phyloP scores from a whole-genome alignment of 2,888 invertebrate genomes.

The Leptinotarsa haldemani region DNA sequence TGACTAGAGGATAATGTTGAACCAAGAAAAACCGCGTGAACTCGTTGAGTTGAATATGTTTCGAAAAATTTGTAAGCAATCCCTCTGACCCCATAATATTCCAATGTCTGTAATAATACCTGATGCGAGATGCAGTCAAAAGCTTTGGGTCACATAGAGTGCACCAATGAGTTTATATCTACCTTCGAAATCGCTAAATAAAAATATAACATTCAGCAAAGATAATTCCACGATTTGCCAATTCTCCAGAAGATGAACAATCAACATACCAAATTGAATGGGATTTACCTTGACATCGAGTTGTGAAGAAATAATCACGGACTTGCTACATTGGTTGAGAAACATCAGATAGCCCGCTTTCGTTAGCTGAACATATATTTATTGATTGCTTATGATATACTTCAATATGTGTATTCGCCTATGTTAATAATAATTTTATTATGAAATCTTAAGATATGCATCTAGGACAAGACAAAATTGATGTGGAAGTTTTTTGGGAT shows the following conservation, averaged over 20 bases:
- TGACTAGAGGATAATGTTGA: no score
- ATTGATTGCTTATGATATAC: conserved; percentile 1
- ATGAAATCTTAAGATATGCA: conserved; percentile 5
- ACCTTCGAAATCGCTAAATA: no score
- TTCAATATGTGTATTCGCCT: neutral
- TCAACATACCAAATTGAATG: neutral
- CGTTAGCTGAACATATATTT: neutral
- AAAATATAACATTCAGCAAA: no score
- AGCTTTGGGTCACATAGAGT: no score
- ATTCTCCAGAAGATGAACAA: neutral
- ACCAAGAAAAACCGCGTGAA: no score
- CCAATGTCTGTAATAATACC: no score
- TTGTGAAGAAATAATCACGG: neutral
- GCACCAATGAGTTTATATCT: no score
- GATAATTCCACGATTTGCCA: no score
- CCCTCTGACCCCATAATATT: no score
- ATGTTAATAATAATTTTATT: neutral
- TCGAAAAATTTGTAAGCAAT: no score
- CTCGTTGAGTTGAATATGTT: no score
- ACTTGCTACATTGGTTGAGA: neutral
- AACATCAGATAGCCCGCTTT: conserved; percentile 12
- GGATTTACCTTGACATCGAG: neutral
- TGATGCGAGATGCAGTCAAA: no score
- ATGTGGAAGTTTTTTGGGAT: neutral
- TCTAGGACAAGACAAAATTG: conserved; percentile 3